Base-by-base conservation (phyloP, 2,113 vertebrate species). In the Marcusenius ussheri region DNA sequence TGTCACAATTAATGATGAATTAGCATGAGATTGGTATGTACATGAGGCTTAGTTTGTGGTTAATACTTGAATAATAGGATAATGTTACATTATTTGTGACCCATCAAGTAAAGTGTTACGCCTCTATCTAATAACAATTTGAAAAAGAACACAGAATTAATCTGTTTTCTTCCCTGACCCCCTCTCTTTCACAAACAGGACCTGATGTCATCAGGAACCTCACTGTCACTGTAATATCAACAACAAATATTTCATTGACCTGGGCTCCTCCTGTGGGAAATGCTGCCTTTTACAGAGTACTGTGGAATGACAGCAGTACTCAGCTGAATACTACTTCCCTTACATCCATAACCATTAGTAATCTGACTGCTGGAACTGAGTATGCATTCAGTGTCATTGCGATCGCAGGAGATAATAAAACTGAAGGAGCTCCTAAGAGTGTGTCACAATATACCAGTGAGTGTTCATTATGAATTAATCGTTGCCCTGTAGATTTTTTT, bases 361-460 rank as follows among this genome's bases (percentile, higher is more conserved):
- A 5, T 21, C 94, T 95, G 80, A 53, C 0, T 5, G 90, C 93
- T 0, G 95, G 95, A 86, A 93, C 93, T 42, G 49, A 88, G 1
- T 94, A 91, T 90, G 88, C 11, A 6, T 93, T 95, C 91, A 94
- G 92, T 89, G 93, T 95, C 24, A 89, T 19, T 35, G 93, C 93
- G 58, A 45, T 17, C 56, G 90, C 91, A 19, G 80, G 15, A 1
- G 17, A 92, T 7, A 88, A 39, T 77, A 35, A 42, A 42, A 91
- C 42, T 0, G 13, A 92, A 88, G 93, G 92, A 9, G 5, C 66
- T 77, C 1, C 42, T 1, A 1, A 0, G 0, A 93, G 91, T 91
- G 90, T 8, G 77, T 83, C 51, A 51, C 91, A 92, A 89, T 94
- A 94, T 89, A 95, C 93, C 0, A 74, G 94, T 95, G 92, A 91